These are phyloP conservation scores for Atethmia centrago DNA, from an alignment of 2,888 invertebrate species.

Conservation along the genomic window DNA sequence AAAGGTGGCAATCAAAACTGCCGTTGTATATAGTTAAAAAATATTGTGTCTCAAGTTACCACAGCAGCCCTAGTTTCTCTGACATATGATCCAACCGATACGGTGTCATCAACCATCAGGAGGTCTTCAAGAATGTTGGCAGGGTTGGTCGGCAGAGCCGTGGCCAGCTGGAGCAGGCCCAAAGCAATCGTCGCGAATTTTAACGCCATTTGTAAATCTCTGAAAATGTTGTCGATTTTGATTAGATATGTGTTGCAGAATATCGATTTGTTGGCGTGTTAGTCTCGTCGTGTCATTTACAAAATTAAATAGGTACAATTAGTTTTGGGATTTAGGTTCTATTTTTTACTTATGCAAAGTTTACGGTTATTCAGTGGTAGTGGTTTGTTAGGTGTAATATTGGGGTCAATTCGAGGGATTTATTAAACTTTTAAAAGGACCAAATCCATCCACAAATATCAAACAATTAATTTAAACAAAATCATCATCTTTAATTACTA, in stretches of 20 bases:
- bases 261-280: background rate
- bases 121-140: slow-evolving; percentile 80
- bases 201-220: slow-evolving; percentile 70
- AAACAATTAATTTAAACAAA: slow-evolving; percentile 3
- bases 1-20: background rate
- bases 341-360: background rate
- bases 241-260: background rate
- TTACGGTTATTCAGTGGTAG: background rate
- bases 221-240: slow-evolving; percentile 8
- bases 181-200: slow-evolving; percentile 74
- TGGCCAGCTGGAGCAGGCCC: slow-evolving; percentile 76
- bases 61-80: slow-evolving; percentile 90
- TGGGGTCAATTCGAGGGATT: background rate
- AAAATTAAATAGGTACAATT: background rate
- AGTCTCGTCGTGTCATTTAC: background rate
- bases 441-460: background rate
- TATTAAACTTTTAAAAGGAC: background rate
- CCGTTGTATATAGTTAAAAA: background rate
- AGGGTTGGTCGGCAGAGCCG: slow-evolving; percentile 75
- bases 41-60: slow-evolving; percentile 72
- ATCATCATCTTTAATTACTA: slow-evolving; percentile 27
- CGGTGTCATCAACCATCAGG: slow-evolving; percentile 87
- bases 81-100: slow-evolving; percentile 90
- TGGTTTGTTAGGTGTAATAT: background rate
- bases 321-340: background rate